These are phyloP conservation scores for Poliocrania exsul DNA, from an alignment of 2,797 vertebrate species.

Conservation along the genomic window DNA sequence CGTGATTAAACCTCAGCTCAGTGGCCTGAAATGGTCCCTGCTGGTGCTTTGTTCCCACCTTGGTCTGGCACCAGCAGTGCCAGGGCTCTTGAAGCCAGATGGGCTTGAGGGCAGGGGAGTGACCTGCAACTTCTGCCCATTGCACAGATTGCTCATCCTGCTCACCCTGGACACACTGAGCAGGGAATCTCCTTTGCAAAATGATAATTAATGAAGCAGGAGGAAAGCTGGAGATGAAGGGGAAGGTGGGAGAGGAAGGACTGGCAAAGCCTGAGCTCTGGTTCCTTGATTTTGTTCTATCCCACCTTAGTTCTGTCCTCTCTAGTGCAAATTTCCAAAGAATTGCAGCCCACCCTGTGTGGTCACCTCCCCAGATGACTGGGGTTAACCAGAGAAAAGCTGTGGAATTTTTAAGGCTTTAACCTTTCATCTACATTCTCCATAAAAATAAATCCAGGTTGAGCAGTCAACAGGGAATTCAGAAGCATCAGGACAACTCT, in stretches of 20 bases:
- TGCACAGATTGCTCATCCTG: neutral
- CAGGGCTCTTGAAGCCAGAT: neutral
- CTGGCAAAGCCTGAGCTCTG: neutral
- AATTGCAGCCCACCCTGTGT: neutral
- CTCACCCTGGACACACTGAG: rapidly evolving
- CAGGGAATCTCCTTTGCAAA: neutral
- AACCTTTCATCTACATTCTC: neutral
- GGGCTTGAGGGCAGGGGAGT: neutral
- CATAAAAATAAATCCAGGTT: neutral
- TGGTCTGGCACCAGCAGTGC: neutral
- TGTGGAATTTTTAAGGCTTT: neutral
- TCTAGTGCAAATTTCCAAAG: neutral
- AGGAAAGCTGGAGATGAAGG: neutral
- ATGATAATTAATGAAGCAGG: neutral
- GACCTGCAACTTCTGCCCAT: neutral
- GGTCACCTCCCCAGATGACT: neutral
- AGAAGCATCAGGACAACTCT: neutral
- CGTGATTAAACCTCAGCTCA: neutral
- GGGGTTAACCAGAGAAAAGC: neutral
- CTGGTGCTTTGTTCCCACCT: neutral
- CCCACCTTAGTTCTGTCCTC: neutral
- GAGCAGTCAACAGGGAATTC: neutral
- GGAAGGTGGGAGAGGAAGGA: neutral
- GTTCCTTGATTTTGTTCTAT: neutral
- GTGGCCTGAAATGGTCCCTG: neutral